phyloP scores from a whole-genome alignment of 2,888 invertebrate genomes.

The Tillus elongatus region DNA sequence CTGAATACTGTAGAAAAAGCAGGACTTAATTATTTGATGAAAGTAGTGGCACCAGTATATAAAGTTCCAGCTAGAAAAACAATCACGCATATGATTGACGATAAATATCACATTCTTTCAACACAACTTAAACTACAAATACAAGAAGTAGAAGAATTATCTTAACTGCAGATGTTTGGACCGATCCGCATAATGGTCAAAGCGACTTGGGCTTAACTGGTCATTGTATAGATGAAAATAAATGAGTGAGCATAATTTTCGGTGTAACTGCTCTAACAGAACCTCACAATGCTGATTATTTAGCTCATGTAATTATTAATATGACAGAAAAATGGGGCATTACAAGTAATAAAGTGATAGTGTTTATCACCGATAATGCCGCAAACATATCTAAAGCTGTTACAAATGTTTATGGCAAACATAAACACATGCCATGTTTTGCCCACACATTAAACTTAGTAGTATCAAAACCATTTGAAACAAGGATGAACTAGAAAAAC shows the following conservation, averaged over 20 bases:
- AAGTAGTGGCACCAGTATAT: slow-evolving; percentile 6
- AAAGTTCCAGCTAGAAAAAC: slow-evolving; percentile 8
- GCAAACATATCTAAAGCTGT: slow-evolving; percentile 25
- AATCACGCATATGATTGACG: slow-evolving; percentile 9
- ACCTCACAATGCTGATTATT: slow-evolving; percentile 20
- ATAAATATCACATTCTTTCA: slow-evolving; percentile 9
- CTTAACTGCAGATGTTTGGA: slow-evolving; percentile 10
- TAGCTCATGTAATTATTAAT: slow-evolving; percentile 16
- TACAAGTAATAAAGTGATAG: slow-evolving; percentile 17
- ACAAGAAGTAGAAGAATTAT: slow-evolving; percentile 8
- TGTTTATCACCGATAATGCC: slow-evolving; percentile 23
- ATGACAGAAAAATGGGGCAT: slow-evolving; percentile 20
- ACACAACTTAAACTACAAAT: slow-evolving; percentile 6
- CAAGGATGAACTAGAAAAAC: background rate
- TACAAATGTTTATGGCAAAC: slow-evolving; percentile 19
- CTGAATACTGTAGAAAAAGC: slow-evolving; percentile 8
- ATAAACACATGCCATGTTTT: slow-evolving; percentile 21
- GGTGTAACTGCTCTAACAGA: slow-evolving; percentile 8
- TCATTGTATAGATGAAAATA: slow-evolving; percentile 10
- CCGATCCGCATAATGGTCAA: slow-evolving; percentile 7
- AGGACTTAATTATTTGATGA: slow-evolving; percentile 7
- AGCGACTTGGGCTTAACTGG: slow-evolving; percentile 9
- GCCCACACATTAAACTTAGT: slow-evolving; percentile 22
- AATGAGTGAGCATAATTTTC: slow-evolving; percentile 9
- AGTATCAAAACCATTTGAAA: slow-evolving; percentile 17